Conservation (phyloP, 2,888 invertebrate species). For the Catotricha subobsoleta region DNA sequence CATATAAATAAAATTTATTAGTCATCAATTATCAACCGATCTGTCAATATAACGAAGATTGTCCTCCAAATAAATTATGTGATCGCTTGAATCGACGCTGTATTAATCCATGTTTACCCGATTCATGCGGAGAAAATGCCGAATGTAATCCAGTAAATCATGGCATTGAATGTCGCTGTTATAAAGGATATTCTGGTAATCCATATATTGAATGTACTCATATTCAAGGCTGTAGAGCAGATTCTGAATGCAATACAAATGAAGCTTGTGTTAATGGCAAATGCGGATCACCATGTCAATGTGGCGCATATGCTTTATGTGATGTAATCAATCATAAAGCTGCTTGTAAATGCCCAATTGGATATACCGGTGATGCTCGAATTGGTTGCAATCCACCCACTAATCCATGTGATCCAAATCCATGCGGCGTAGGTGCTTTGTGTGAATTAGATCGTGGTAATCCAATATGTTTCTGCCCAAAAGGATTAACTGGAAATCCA, state of each 20-base stretch:
- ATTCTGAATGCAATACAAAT: slow-evolving; percentile 50
- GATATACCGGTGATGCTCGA: slow-evolving; percentile 61
- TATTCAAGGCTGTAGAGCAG: slow-evolving; percentile 52
- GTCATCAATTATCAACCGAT: slow-evolving; percentile 36
- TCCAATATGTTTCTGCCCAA: slow-evolving; percentile 78
- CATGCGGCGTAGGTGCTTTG: slow-evolving; percentile 70
- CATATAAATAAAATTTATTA: slow-evolving; percentile 15
- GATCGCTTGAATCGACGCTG: slow-evolving; percentile 70
- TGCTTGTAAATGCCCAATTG: slow-evolving; percentile 63
- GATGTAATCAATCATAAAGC: slow-evolving; percentile 63
- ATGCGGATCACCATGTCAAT: slow-evolving; percentile 60
- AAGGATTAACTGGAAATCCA: slow-evolving; percentile 78
- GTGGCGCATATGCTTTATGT: slow-evolving; percentile 64
- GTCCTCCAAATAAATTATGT: slow-evolving; percentile 69
- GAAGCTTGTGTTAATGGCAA: slow-evolving; percentile 62
- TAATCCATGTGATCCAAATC: slow-evolving; percentile 66
- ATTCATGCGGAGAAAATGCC: slow-evolving; percentile 67
- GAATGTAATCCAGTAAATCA: slow-evolving; percentile 60
- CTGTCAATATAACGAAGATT: slow-evolving; percentile 82
- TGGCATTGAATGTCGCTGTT: slow-evolving; percentile 57
- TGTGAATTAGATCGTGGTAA: slow-evolving; percentile 72
- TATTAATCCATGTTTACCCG: slow-evolving; percentile 61
- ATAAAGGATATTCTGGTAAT: slow-evolving; percentile 55
- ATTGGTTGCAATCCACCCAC: slow-evolving; percentile 51
- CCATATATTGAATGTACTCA: slow-evolving; percentile 49